These are phyloP conservation scores for Drosophila chauvacae DNA, from an alignment of 1,140 invertebrate species.

Conservation along the genomic window DNA sequence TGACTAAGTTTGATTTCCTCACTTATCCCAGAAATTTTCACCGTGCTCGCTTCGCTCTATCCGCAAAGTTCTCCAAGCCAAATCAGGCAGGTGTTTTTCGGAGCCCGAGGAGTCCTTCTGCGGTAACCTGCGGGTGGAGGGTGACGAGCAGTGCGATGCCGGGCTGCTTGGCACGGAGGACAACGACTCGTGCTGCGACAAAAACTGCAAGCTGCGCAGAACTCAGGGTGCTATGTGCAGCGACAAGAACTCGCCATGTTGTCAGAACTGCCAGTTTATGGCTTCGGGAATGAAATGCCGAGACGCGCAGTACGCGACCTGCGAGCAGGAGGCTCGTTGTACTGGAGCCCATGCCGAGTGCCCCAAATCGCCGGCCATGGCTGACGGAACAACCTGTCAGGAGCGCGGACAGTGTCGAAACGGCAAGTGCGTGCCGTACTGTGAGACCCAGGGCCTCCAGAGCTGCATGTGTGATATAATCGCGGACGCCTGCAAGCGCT, in stretches of 20 bases:
- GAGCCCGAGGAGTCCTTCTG: constrained; percentile 98
- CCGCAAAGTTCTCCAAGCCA: constrained; percentile 95
- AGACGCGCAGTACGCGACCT: constrained; percentile 94
- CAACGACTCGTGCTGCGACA: constrained; percentile 96
- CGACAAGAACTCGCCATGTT: constrained; percentile 97
- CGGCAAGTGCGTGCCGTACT: constrained; percentile 96
- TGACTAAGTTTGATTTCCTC: background rate
- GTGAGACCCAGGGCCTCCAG: constrained; percentile 95
- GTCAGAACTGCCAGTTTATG: constrained; percentile 94
- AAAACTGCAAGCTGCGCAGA: constrained; percentile 94
- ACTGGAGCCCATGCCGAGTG: constrained; percentile 88
- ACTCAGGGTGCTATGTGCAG: constrained; percentile 93
- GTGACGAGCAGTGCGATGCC: constrained; percentile 97
- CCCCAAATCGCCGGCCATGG: constrained; percentile 91
- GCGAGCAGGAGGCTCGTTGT: constrained; percentile 94
- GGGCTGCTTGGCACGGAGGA: constrained; percentile 96
- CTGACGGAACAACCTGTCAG: constrained; percentile 93
- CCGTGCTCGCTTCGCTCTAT: constrained; percentile 97
- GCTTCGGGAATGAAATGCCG: constrained; percentile 92
- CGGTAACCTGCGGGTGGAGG: constrained; percentile 96
- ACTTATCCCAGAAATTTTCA: constrained; percentile 92
- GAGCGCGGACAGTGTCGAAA: constrained; percentile 94
- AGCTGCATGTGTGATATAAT: constrained; percentile 98
- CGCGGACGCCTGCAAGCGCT: constrained; percentile 87
- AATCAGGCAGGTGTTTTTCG: constrained; percentile 95